phyloP scores from a whole-genome alignment of 2,888 invertebrate genomes.

The Ethmia dodecea region DNA sequence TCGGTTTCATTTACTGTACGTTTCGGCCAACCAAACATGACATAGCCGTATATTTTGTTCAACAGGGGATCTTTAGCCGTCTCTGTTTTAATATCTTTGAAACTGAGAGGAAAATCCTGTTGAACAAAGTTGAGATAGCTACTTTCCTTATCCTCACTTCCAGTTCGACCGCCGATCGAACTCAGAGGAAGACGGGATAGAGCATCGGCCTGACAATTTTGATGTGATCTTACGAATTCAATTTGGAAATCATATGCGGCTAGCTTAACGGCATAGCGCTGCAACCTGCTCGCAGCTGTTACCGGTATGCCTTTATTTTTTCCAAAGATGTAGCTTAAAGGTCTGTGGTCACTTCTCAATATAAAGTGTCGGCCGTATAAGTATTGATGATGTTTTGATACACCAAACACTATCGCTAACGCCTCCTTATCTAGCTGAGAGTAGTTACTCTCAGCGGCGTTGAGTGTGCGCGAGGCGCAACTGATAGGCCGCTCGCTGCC shows the following conservation, averaged over 20 bases:
- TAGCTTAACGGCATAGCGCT: slow-evolving; percentile 4
- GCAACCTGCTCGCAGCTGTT: slow-evolving; percentile 4
- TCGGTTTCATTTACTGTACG: no score
- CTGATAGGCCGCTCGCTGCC: slow-evolving; percentile 4
- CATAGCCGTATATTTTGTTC: neutral
- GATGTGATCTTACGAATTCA: slow-evolving; percentile 2
- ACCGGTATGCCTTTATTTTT: slow-evolving; percentile 5
- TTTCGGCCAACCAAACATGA: slow-evolving; percentile 3
- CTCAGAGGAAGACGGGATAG: slow-evolving; percentile 4
- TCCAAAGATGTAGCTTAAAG: slow-evolving; percentile 6
- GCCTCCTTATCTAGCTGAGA: slow-evolving; percentile 7
- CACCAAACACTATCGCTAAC: slow-evolving; percentile 6
- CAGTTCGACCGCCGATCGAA: neutral
- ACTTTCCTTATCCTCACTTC: slow-evolving; percentile 1
- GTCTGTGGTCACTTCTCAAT: slow-evolving; percentile 6
- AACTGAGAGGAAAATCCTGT: slow-evolving; percentile 6
- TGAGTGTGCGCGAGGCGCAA: slow-evolving; percentile 9
- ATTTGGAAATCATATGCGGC: slow-evolving; percentile 7
- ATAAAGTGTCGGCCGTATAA: slow-evolving; percentile 6
- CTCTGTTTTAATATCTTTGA: neutral
- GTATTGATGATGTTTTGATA: slow-evolving; percentile 6
- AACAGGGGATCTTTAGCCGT: neutral
- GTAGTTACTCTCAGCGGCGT: neutral
- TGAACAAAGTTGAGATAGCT: slow-evolving; percentile 4
- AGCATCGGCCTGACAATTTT: slow-evolving; percentile 5